Percentiles rank a stretch among this genome's conserved stretches.
Evolutionary conservation across 2,797 vertebrate species (phyloP).

Genomic region (Brachyrhaphis roseni): DNA sequence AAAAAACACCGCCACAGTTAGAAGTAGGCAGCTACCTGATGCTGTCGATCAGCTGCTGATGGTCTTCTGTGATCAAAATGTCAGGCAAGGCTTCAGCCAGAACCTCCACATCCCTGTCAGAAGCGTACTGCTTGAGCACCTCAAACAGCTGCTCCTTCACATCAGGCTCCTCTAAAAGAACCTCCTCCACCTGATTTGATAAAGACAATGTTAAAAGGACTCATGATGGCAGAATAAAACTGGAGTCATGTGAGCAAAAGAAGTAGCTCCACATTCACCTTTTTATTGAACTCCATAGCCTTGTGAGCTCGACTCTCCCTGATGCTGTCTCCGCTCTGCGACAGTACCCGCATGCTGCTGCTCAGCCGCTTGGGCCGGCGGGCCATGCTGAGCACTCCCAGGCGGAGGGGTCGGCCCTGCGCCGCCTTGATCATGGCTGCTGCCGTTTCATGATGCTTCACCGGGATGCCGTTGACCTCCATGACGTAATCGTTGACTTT

Average conservation of each 20-base stretch:
- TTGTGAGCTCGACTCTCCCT: slow-evolving; percentile 87
- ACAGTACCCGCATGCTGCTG: slow-evolving; percentile 80
- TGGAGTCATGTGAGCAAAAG: background rate
- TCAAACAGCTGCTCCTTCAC: slow-evolving; percentile 91
- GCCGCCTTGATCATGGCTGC: slow-evolving; percentile 82
- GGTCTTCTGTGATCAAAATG: slow-evolving; percentile 86
- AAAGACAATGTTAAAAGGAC: background rate
- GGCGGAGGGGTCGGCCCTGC: slow-evolving; percentile 74
- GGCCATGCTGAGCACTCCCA: slow-evolving; percentile 87
- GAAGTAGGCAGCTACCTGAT: slow-evolving; percentile 86
- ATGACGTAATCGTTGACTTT: slow-evolving; percentile 85
- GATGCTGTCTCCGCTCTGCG: slow-evolving; percentile 74
- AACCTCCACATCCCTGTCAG: slow-evolving; percentile 89
- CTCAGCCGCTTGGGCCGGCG: slow-evolving; percentile 76
- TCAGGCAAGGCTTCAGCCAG: slow-evolving; percentile 88
- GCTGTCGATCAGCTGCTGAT: slow-evolving; percentile 89
- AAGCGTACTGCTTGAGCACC: slow-evolving; percentile 90
- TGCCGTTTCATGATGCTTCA: slow-evolving; percentile 78
- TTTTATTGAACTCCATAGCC: slow-evolving; percentile 91
- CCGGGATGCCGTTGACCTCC: slow-evolving; percentile 86
- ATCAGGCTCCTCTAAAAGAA: slow-evolving; percentile 87
- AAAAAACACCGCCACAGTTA: background rate
- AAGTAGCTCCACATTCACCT: slow-evolving; percentile 74
- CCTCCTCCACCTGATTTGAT: slow-evolving; percentile 87
- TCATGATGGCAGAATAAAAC: background rate